Conservation (phyloP, 2,888 invertebrate genomes). For the Frankliniella intonsa region DNA sequence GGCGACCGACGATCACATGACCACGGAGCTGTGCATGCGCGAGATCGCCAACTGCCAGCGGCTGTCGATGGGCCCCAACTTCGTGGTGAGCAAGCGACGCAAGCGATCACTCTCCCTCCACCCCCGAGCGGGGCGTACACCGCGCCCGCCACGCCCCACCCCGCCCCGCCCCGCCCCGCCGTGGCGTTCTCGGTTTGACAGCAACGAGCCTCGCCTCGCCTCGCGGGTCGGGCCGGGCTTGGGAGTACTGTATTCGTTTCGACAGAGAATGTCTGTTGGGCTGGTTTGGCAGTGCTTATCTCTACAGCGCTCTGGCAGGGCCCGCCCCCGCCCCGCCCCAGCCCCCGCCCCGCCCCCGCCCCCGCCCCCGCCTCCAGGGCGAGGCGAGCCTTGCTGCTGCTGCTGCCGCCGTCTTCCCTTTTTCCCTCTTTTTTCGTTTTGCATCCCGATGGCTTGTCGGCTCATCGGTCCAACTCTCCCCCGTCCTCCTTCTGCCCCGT, state of each 20-base stretch:
- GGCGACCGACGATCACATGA: conserved; percentile 99
- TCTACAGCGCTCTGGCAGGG: too few relatives aligned
- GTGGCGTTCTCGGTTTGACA: too few relatives aligned
- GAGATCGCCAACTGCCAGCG: conserved; percentile 97
- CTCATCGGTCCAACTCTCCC: background rate
- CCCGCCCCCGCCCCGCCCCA: background rate
- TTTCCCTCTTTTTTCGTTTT: background rate
- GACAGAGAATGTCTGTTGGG: too few relatives aligned
- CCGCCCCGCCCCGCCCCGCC: too few relatives aligned
- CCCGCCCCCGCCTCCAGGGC: background rate
- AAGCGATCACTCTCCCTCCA: conserved; percentile 30
- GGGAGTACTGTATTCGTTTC: too few relatives aligned
- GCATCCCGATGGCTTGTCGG: background rate
- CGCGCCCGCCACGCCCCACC: too few relatives aligned
- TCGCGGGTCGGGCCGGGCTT: too few relatives aligned
- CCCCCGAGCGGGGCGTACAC: background rate
- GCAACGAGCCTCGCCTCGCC: too few relatives aligned
- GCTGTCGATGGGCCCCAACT: conserved; percentile 95
- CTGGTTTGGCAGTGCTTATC: too few relatives aligned
- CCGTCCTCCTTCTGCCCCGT: background rate
- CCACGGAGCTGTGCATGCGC: conserved; percentile 94
- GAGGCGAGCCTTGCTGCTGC: background rate
- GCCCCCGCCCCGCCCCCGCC: too few relatives aligned
- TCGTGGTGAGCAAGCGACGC: conserved; percentile 63
- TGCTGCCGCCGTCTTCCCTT: background rate